Evolutionary conservation across 2,113 vertebrate species (phyloP).

Genomic region (Theristicus caerulescens): DNA sequence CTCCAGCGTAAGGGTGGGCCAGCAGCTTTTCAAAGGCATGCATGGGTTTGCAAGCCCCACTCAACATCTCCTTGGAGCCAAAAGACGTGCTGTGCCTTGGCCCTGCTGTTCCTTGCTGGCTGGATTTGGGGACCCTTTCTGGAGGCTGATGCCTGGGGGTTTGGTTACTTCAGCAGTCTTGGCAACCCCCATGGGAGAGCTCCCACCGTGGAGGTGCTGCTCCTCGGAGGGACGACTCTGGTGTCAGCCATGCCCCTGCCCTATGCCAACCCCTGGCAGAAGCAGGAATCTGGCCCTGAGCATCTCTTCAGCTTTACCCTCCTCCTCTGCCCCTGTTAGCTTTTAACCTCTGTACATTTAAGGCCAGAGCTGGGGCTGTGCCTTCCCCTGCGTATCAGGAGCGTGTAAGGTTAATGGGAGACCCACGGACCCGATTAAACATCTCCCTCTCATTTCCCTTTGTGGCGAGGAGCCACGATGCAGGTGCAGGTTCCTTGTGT

Average conservation of each 20-base stretch:
- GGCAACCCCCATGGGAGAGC: rapidly evolving
- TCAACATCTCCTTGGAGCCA: background rate
- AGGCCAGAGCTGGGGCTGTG: background rate
- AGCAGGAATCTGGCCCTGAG: background rate
- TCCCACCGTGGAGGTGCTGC: background rate
- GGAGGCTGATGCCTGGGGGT: background rate
- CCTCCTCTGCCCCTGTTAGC: background rate
- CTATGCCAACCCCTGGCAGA: background rate
- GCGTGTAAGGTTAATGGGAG: background rate
- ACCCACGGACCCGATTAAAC: background rate
- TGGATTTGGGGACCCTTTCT: background rate
- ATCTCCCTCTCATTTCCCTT: background rate
- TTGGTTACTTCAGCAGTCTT: background rate
- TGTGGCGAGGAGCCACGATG: rapidly evolving
- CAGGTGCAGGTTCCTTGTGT: background rate
- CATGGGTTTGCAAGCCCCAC: background rate
- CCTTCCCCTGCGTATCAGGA: background rate
- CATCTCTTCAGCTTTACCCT: background rate
- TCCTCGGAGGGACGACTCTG: background rate
- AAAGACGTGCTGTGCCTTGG: background rate
- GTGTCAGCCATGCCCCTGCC: background rate
- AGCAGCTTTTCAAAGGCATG: background rate
- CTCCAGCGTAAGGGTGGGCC: background rate
- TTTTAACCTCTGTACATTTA: background rate
- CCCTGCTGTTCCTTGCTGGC: background rate